These are phyloP conservation scores for Saccostrea cuccullata DNA, from an alignment of 1,140 invertebrate species.

Conservation along the genomic window DNA sequence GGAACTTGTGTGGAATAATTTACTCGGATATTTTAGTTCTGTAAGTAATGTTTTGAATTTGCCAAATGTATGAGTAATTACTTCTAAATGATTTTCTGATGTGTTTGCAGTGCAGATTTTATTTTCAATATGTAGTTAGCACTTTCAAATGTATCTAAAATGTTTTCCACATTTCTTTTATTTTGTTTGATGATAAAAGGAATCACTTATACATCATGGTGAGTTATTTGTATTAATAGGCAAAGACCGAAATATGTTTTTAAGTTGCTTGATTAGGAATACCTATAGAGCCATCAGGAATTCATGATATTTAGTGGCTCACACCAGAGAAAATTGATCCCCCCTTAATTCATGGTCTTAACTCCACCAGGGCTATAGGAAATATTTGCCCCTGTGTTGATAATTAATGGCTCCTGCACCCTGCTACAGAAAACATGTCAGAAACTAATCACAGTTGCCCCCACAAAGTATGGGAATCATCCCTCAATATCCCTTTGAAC, in stretches of 20 bases:
- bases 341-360: conserved; percentile 32
- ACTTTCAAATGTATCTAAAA: conserved; percentile 18
- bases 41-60: conserved; percentile 34
- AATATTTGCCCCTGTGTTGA: conserved; percentile 23
- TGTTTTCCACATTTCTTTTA: conserved; percentile 7
- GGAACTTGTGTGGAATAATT: conserved; percentile 11
- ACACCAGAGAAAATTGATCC: conserved; percentile 33
- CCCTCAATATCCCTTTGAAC: conserved; percentile 13
- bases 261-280: conserved; percentile 26
- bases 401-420: conserved; percentile 30
- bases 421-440: conserved; percentile 28
- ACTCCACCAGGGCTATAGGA: conserved; percentile 12
- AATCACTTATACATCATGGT: background rate
- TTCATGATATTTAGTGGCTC: conserved; percentile 26
- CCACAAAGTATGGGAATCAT: conserved; percentile 28
- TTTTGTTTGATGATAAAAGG: conserved; percentile 25
- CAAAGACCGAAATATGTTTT: conserved; percentile 1
- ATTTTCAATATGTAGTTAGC: conserved; percentile 11
- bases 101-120: background rate
- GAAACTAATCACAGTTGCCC: conserved; percentile 19
- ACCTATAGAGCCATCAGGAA: conserved; percentile 28
- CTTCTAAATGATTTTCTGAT: conserved; percentile 15
- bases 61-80: conserved; percentile 23
- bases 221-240: background rate
- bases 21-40: conserved; percentile 1